phyloP scores from a whole-genome alignment of 2,113 vertebrate species.

The Shinisaurus crocodilurus region DNA sequence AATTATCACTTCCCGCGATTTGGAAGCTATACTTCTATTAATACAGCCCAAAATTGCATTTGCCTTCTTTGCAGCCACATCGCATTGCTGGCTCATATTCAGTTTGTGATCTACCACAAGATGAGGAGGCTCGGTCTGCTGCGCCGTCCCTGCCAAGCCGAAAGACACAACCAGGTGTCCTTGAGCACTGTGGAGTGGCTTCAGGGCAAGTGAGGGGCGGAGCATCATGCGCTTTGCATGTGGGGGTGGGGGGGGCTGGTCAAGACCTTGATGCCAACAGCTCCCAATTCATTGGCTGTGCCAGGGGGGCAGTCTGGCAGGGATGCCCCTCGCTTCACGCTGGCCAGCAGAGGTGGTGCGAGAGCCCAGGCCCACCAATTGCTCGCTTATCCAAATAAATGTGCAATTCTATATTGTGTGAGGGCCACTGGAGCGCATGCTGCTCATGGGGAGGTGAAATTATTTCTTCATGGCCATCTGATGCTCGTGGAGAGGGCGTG shows the following conservation, averaged over 20 bases:
- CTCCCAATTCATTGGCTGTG: background rate
- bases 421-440: background rate
- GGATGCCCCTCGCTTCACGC: too few species aligned
- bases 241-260: background rate
- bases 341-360: too few species aligned
- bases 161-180: background rate
- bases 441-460: background rate
- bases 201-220: background rate
- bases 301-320: background rate
- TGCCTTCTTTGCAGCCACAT: too few species aligned
- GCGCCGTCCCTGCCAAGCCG: background rate
- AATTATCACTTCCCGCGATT: too few species aligned
- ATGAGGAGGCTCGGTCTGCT: background rate
- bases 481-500: background rate
- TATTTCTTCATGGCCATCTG: too few species aligned
- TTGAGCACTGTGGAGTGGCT: background rate
- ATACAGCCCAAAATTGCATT: too few species aligned
- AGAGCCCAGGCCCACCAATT: too few species aligned
- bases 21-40: too few species aligned
- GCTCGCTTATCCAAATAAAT: background rate
- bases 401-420: background rate
- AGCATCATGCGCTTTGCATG: background rate
- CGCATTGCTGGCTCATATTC: too few species aligned
- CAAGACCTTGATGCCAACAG: background rate
- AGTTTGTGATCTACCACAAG: too few species aligned